Evolutionary conservation across 2,888 invertebrate species (phyloP), one percentile per base, ranked within the genome.

Genomic region (Ochlodes sylvanus): DNA sequence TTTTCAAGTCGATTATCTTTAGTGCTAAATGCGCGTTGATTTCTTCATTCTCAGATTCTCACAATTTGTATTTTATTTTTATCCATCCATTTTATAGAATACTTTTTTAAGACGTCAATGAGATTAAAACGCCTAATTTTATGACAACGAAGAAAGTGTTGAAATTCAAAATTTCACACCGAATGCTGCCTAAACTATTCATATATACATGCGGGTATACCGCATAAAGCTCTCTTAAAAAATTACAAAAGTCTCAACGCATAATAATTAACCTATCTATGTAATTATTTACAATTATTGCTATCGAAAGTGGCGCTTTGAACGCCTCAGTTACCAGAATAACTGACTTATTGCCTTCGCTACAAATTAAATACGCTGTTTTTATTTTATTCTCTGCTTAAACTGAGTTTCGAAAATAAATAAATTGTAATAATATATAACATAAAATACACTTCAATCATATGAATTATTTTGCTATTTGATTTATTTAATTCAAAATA

Each of bases 161-260:
- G 90, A 93, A 92, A 93, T 93, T 93, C 79, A 80, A 81, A 91
- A 92, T 92, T 90, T 89, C 91, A 90, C 89, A 75, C 77, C 79
- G 10, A 79, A 80, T 74, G 77, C 76, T 73, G 73, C 75, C 82
- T 88, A 89, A 77, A 79, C 84, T 88, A 87, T 77, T 74, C 84
- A 74, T 70, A 63, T 76, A 85, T 90, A 91, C 89, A 92, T 80
- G 83, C 90, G 87, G 55, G 81, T 76, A 70, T 70, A 76, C 84
- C 89, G 89, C 88, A 87, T 90, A 92, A 92, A 92, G 92, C 92
- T 92, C 90, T 92, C 88, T 92, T 90, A 91, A 89, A 89, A 89
- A 89, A 91, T 86, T 91, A 90, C 87, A 90, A 89, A 89, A 82
- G 79, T 87, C 78, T 88, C 86, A 91, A 91, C 90, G 82, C 90